Evolutionary conservation across 2,888 invertebrate genomes (phyloP), one percentile per base, ranked within the genome.

Genomic region (Buathra laborator): DNA sequence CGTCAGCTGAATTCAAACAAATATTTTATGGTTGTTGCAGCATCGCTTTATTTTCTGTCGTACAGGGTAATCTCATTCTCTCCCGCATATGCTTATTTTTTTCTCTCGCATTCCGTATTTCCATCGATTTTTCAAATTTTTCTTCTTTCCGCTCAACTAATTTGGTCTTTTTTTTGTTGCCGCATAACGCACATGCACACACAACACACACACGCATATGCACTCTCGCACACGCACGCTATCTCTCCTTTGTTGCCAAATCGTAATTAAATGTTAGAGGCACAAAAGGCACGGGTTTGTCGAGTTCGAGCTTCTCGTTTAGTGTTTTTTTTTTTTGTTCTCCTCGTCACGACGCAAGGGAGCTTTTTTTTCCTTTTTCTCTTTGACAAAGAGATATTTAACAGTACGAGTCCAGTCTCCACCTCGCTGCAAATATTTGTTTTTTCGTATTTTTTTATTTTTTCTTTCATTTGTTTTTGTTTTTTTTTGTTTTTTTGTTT

Each of bases 211-310:
- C 74, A 70, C 48, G 14, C 79, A 66, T 37, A 71, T 72, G n/a
- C 64, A 32, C 66, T 56, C 67, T 4, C 76, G 67, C 72, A n/a
- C 77, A 62, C 72, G 14, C 70, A n/a, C 56, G 62, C 76, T 74
- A 78, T 84, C 81, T 86, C 77, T 86, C 86, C 86, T 81, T 83
- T 83, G 81, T 78, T 78, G 84, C 84, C 84, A 85, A 85, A 85
- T 81, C 75, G 84, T 85, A 85, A 85, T 85, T 85, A 85, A 85
- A 81, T 85, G 78, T 85, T 85, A 85, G 84, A 85, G 84, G 84
- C 84, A 85, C 84, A 85, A 79, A 85, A 85, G 84, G 84, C 84
- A 85, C 84, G 84, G 84, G 84, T 83, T 81, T 76, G 75, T 75
- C 84, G 78, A 81, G 77, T 81, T 81, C 78, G 78, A 81, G 81